Base-by-base conservation (phyloP, 2,797 vertebrate species). In the Crypturellus tataupa region DNA sequence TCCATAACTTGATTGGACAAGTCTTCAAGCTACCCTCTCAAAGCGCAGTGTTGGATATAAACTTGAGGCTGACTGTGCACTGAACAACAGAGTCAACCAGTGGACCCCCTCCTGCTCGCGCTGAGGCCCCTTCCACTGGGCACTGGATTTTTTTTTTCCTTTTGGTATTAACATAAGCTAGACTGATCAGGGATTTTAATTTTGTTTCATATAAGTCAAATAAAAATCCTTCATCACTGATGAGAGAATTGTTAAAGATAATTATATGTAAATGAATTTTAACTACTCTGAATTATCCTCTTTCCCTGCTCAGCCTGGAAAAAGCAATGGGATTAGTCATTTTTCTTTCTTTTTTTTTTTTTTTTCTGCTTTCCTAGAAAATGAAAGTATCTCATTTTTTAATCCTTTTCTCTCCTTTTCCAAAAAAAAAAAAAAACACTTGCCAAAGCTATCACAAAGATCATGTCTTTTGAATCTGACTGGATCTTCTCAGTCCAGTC, bases 251-350 rank as follows among this genome's bases (percentile, higher is more conserved):
- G 25, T 63, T 89, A 75, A 89, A 77, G 70, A 76, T 94, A 94
- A 89, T 91, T 93, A 80, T 80, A 84, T 70, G 79, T 31, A 91
- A 95, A 94, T 94, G 11, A 92, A 56, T 90, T 93, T 93, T 94
- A 92, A 89, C 71, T 59, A 81, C 21, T 14, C 40, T 65, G 67
- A 93, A 86, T 86, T 81, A 93, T 49, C 75, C n/a, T 29, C 27
- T 80, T 73, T 73, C 53, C 62, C 68, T 76, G 40, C 33, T 90
- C 35, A 80, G 15, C 24, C 51, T 73, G 6, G 46, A 80, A 82
- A 91, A 85, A 73, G 77, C 89, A 91, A 46, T 82, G 33, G 82
- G n/a, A 63, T 69, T 18, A 79, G 6, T 5, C 3, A 23, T 85
- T 75, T 75, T 89, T 47, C 24, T 25, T 29, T 37, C 18, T 12